phyloP scores from a whole-genome alignment of 2,888 invertebrate genomes.

The Drosophila maculinotata region DNA sequence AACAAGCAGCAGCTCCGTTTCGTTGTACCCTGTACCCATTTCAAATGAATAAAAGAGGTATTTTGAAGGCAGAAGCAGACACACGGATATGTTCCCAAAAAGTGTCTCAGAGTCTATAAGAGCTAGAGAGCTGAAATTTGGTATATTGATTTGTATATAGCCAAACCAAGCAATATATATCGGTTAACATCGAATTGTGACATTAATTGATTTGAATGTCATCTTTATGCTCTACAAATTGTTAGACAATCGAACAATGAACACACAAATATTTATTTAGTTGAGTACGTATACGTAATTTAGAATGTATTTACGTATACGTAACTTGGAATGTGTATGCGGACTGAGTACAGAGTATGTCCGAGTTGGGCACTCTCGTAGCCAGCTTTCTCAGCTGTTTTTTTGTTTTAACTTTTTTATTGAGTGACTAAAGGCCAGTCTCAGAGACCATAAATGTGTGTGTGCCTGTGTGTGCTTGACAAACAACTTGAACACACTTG shows the following conservation, averaged over 20 bases:
- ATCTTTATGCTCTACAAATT: too few species aligned
- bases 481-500: constrained; percentile 61
- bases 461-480: constrained; percentile 37
- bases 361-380: not conserved
- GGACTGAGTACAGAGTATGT: constrained; percentile 3
- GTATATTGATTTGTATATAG: too few species aligned
- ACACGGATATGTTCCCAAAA: not conserved
- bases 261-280: too few species aligned
- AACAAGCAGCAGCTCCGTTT: constrained; percentile 4
- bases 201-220: too few species aligned
- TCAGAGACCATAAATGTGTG: constrained; percentile 21
- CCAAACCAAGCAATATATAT: too few species aligned
- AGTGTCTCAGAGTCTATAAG: not conserved
- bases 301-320: too few species aligned
- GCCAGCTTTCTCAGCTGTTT: not conserved
- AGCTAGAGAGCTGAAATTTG: too few species aligned
- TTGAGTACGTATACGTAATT: too few species aligned
- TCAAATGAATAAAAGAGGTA: not conserved
- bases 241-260: too few species aligned
- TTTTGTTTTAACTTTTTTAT: constrained; percentile 31
- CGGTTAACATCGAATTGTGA: too few species aligned
- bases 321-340: too few species aligned
- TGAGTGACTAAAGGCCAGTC: constrained; percentile 17
- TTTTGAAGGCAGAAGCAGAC: not conserved
- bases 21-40: not conserved